phyloP scores from a whole-genome alignment of 1,140 invertebrate species.

The Atopsyche davidsoni region DNA sequence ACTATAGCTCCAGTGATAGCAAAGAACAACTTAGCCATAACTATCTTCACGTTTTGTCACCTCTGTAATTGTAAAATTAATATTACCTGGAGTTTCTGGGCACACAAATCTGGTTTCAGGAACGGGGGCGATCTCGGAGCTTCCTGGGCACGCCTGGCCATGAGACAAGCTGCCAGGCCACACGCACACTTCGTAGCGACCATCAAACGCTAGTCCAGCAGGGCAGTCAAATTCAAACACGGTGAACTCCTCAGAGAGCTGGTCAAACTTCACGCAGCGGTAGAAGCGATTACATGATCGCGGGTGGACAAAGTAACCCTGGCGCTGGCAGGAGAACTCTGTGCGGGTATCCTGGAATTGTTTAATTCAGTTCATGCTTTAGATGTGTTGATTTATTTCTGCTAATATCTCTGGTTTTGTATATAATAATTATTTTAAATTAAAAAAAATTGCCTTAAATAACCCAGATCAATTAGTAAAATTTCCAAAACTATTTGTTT shows the following conservation, averaged over 20 bases:
- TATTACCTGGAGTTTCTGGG: constrained; percentile 52
- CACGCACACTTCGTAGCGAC: constrained; percentile 71
- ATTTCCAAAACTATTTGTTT: too few species aligned
- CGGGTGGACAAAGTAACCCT: constrained; percentile 76
- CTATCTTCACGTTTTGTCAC: background rate
- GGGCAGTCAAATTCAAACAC: constrained; percentile 82
- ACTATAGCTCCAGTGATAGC: too few species aligned
- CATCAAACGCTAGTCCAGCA: constrained; percentile 72
- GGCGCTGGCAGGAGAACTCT: constrained; percentile 66
- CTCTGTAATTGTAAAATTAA: background rate
- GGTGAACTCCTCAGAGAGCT: constrained; percentile 65
- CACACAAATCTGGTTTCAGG: constrained; percentile 57
- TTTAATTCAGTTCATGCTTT: background rate
- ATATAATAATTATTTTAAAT: background rate
- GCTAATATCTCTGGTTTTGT: background rate
- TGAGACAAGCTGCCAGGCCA: constrained; percentile 70
- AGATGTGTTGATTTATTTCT: background rate
- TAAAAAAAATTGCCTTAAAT: too few species aligned
- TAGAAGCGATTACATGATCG: constrained; percentile 76
- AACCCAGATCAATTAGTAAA: too few species aligned
- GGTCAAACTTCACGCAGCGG: constrained; percentile 76
- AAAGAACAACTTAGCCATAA: too few species aligned
- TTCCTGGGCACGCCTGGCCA: constrained; percentile 65
- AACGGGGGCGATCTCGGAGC: constrained; percentile 69
- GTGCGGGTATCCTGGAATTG: constrained; percentile 57